Conservation (phyloP, 2,113 vertebrate species). For the Hypomesus transpacificus region DNA sequence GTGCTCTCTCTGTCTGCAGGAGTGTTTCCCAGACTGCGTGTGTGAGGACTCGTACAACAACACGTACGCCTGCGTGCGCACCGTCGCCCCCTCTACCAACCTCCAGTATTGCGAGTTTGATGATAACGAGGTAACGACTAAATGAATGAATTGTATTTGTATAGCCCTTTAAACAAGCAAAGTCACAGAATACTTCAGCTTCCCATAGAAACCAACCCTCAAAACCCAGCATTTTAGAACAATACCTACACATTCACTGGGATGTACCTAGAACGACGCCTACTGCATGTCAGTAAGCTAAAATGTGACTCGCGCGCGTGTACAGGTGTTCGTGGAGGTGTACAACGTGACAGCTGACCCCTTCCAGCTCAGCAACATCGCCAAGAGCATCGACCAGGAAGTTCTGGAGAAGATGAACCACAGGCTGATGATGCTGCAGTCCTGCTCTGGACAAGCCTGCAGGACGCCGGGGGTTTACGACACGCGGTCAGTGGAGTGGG, state of each 20-base stretch:
- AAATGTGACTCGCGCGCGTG: neutral
- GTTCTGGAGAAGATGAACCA: constrained; percentile 98
- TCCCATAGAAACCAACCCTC: too few species aligned
- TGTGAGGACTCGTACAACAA: constrained; percentile 97
- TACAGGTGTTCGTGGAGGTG: constrained; percentile 80
- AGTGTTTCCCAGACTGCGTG: constrained; percentile 98
- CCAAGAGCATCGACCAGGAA: constrained; percentile 91
- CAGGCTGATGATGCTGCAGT: constrained; percentile 96
- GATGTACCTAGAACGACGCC: too few species aligned
- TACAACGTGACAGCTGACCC: constrained; percentile 95
- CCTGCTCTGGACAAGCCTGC: constrained; percentile 84
- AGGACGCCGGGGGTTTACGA: constrained; percentile 88
- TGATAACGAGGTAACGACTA: constrained; percentile 82
- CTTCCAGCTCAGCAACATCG: constrained; percentile 91
- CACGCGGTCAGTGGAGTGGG: constrained; percentile 64
- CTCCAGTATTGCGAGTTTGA: constrained; percentile 98
- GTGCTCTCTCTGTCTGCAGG: constrained; percentile 61
- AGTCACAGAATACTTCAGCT: too few species aligned
- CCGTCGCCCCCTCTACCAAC: constrained; percentile 74
- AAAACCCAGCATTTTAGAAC: too few species aligned
- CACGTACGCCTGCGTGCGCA: constrained; percentile 94
- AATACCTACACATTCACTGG: too few species aligned
- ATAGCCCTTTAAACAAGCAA: too few species aligned
- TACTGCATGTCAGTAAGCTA: neutral
- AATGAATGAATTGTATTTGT: neutral